Conservation (phyloP, 2,113 vertebrate species). For the Polypterus bichir region DNA sequence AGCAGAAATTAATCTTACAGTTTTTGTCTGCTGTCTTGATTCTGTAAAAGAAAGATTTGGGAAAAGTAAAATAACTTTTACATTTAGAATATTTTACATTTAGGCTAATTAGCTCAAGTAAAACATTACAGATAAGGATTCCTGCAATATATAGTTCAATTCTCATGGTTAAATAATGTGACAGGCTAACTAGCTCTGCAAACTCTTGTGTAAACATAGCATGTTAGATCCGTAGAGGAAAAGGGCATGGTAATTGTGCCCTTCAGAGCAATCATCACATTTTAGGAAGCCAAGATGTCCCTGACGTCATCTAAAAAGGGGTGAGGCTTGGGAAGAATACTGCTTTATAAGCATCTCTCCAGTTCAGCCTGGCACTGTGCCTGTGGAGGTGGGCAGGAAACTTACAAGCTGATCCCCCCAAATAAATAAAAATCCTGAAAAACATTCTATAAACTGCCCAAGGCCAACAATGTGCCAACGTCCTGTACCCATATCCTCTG, state of each 20-base stretch:
- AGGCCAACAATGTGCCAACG: constrained; percentile 8
- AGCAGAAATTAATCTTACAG: too few relatives aligned
- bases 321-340: background rate
- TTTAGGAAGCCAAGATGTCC: constrained; percentile 1
- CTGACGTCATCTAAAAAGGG: constrained; percentile 5
- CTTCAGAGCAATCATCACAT: constrained; percentile 1
- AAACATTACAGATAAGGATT: too few relatives aligned
- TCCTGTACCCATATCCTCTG: constrained; percentile 15
- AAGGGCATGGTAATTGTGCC: constrained; percentile 1
- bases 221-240: background rate
- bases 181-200: constrained; percentile 13
- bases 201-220: constrained; percentile 28
- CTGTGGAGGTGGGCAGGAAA: constrained; percentile 9
- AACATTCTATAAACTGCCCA: constrained; percentile 11
- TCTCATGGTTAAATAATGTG: background rate
- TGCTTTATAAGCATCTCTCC: background rate
- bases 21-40: too few relatives aligned
- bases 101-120: too few relatives aligned
- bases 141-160: too few relatives aligned
- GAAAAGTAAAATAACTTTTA: too few relatives aligned
- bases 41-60: too few relatives aligned
- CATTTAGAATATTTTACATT: too few relatives aligned
- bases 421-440: constrained; percentile 4
- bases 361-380: background rate
- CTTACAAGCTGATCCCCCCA: background rate